These are phyloP conservation scores for Craterocephalus amniculus DNA, from an alignment of 2,797 vertebrate species.

Conservation along the genomic window DNA sequence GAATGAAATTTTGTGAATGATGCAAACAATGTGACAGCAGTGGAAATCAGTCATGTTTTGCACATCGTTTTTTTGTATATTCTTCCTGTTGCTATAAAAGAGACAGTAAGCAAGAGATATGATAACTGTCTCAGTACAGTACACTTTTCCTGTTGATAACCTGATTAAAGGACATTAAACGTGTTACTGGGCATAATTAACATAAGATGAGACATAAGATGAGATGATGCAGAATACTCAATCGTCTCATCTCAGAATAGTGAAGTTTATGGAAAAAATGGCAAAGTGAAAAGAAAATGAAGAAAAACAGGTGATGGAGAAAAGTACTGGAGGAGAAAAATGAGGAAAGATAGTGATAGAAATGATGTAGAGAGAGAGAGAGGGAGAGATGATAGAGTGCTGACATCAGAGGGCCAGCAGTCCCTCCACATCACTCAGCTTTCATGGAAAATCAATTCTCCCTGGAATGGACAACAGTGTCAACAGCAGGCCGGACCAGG, in stretches of 20 bases:
- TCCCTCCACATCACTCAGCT: slow-evolving; percentile 71
- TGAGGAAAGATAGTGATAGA: slow-evolving; percentile 24
- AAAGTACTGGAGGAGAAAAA: slow-evolving; percentile 9
- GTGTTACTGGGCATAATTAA: neutral
- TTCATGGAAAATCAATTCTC: slow-evolving; percentile 78
- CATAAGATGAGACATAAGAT: neutral
- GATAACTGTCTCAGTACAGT: slow-evolving; percentile 24
- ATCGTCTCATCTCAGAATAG: no score
- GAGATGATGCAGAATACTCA: no score
- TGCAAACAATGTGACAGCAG: slow-evolving; percentile 44
- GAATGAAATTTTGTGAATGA: slow-evolving; percentile 50
- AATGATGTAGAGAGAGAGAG: slow-evolving; percentile 18
- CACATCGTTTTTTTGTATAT: slow-evolving; percentile 21
- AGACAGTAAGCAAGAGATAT: no score
- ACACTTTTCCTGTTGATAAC: slow-evolving; percentile 9
- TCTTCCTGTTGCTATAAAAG: slow-evolving; percentile 8
- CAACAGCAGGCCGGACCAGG: slow-evolving; percentile 61
- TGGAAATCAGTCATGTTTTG: slow-evolving; percentile 39
- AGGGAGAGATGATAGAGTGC: slow-evolving; percentile 64
- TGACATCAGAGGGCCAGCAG: slow-evolving; percentile 71
- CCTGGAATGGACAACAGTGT: slow-evolving; percentile 58
- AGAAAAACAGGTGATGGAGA: neutral
- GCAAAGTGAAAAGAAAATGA: neutral
- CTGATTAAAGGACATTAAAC: neutral
- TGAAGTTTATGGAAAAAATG: neutral